phyloP scores from a whole-genome alignment of 2,888 invertebrate species.

The Platycnemis pennipes region DNA sequence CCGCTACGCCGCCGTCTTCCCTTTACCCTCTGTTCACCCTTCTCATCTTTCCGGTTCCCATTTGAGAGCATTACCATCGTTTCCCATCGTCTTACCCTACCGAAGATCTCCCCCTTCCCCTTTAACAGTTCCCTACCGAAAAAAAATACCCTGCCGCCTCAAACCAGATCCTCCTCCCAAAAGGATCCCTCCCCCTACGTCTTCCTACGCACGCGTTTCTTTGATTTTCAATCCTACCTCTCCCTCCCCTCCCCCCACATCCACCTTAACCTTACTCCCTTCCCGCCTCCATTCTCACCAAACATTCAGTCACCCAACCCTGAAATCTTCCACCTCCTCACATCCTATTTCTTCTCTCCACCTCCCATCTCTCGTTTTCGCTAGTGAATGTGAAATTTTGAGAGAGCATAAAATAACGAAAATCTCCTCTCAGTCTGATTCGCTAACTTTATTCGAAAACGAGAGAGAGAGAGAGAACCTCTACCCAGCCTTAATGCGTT shows the following conservation, averaged over 20 bases:
- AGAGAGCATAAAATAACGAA: constrained; percentile 10
- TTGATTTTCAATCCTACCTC: no score
- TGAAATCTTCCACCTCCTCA: not conserved
- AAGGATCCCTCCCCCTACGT: not conserved
- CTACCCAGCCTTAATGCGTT: not conserved
- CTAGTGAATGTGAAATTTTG: not conserved
- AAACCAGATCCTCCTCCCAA: not conserved
- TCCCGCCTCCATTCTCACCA: no score
- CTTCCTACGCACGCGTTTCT: no score
- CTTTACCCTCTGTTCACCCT: not conserved
- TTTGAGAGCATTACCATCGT: constrained; percentile 24
- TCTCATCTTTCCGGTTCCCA: constrained; percentile 31
- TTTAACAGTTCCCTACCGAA: not conserved
- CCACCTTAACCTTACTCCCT: no score
- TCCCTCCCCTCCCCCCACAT: no score
- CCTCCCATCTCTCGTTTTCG: not conserved
- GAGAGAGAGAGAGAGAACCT: not conserved
- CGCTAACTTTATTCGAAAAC: not conserved
- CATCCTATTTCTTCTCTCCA: no score
- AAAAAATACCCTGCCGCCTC: not conserved
- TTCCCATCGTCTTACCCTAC: not conserved
- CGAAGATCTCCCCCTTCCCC: not conserved
- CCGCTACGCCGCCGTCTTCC: not conserved
- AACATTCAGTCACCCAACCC: no score
- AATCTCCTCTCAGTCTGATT: not conserved